Evolutionary conservation across 2,113 vertebrate species (phyloP).

Genomic region (Physeter macrocephalus): DNA sequence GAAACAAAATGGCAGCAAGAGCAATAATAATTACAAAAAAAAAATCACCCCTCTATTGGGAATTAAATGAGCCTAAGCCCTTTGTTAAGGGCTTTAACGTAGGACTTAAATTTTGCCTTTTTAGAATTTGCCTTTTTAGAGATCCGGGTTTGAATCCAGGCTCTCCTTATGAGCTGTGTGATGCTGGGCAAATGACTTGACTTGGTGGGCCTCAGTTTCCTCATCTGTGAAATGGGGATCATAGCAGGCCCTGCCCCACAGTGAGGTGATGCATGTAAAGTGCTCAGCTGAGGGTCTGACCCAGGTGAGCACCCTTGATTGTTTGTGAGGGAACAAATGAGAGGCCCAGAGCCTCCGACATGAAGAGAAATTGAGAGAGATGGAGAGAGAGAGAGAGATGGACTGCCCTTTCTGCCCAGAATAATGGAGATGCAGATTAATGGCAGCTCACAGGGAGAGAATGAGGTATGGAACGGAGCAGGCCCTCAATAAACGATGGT

Average conservation of each 20-base stretch:
- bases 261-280: neutral
- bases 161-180: neutral
- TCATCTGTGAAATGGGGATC: neutral
- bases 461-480: neutral
- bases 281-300: neutral
- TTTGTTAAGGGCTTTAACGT: neutral
- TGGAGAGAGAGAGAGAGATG: neutral
- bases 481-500: no score
- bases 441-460: neutral
- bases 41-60: neutral
- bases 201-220: neutral
- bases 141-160: neutral
- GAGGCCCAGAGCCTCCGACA: neutral
- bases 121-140: neutral
- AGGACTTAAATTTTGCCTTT: no score
- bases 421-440: neutral
- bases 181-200: neutral
- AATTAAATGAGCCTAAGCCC: neutral
- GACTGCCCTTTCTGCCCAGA: neutral
- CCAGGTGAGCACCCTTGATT: neutral
- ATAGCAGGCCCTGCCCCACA: neutral
- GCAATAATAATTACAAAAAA: neutral
- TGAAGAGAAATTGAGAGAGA: neutral
- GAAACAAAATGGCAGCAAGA: neutral
- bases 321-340: neutral